Conservation (phyloP, 2,797 vertebrate genomes). For the Anguilla marmorata region DNA sequence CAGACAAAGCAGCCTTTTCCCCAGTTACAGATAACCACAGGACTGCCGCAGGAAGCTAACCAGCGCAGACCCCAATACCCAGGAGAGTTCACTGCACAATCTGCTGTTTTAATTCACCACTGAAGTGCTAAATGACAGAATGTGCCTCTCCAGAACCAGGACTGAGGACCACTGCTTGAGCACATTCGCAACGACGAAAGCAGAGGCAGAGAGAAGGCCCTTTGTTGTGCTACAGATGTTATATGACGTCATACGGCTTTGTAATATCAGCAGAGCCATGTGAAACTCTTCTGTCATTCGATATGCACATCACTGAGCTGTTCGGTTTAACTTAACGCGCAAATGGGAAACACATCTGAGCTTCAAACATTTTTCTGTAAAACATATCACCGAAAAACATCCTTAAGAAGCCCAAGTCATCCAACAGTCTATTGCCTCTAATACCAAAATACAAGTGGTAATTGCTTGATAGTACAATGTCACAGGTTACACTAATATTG, state of each 20-base stretch:
- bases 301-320: neutral
- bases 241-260: too few relatives aligned
- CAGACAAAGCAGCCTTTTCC: neutral
- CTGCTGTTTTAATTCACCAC: too few relatives aligned
- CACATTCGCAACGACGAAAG: neutral
- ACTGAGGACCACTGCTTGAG: neutral
- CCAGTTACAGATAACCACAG: too few relatives aligned
- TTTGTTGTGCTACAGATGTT: neutral
- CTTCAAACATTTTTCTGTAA: neutral
- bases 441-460: neutral
- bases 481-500: neutral
- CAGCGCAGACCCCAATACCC: too few relatives aligned
- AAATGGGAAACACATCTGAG: neutral
- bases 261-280: neutral
- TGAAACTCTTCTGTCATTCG: neutral
- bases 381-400: neutral
- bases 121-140: too few relatives aligned
- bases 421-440: neutral
- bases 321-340: neutral
- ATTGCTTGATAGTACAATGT: neutral
- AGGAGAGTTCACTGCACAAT: too few relatives aligned
- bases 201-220: neutral
- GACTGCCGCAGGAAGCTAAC: too few relatives aligned
- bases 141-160: neutral
- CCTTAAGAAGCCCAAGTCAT: neutral